Base-by-base conservation (phyloP, 2,797 vertebrate genomes). In the Ctenopoma kingsleyae region DNA sequence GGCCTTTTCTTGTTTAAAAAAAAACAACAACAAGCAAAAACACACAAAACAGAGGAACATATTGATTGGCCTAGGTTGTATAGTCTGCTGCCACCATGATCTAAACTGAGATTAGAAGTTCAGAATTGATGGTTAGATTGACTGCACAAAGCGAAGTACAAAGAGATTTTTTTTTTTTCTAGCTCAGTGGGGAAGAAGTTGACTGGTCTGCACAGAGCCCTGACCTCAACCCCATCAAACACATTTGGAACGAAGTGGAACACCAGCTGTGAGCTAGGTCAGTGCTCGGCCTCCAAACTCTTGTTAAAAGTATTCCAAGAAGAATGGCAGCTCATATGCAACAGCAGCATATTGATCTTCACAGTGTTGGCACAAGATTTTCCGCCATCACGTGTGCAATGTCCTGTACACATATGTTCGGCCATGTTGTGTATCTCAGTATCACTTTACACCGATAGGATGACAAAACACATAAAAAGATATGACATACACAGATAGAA, bases 211-310 rank as follows among this genome's bases (percentile, higher is more conserved):
- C 27, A 50, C 6, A 59, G 22, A 59, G 30, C 46, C 11, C 15
- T 48, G n/a, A 64, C 38, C 50, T 35, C 27, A 41, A 78, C 40
- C 66, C 30, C 4, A 47, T 67, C 44, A 23, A 43, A 55, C 16
- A 71, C 65, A 27, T 72, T 46, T 63, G 46, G 23, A 49, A 74
- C 49, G 25, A 57, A 58, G 7, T 54, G 17, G 19, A 53, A 35
- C 0, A 0, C 19, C 1, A 23, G 58, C 53, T 15, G 9, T 30
- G 27, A 61, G 64, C 1, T 20, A 17, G 59, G 17, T 77, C 54
- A 49, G n/a, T 23, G 43, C 17, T 6, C 15, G 19, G 16, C 35
- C 57, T 52, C 25, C 3, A 51, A 25, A 53, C 48, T 23, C 11
- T 8, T 23, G 3, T 55, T 15, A 9, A 56, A 6, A 71, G 10